These are phyloP conservation scores for Ptychoptera albimana DNA, from an alignment of 2,888 invertebrate genomes.

Conservation along the genomic window DNA sequence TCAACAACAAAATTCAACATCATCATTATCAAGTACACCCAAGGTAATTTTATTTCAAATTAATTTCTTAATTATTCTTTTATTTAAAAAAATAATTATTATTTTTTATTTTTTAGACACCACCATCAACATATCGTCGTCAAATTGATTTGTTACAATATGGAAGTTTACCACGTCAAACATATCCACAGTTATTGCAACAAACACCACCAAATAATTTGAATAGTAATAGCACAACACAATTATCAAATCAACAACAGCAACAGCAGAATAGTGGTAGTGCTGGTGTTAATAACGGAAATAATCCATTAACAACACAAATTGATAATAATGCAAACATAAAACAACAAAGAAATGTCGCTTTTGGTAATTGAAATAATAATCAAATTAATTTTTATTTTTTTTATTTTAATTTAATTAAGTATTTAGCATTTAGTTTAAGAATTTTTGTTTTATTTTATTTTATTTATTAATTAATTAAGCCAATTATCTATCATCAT, in stretches of 20 bases:
- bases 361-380: conserved; percentile 48
- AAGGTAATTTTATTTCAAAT: conserved; percentile 23
- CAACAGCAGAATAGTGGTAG: conserved; percentile 5
- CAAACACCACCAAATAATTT: conserved; percentile 4
- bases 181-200: conserved; percentile 17
- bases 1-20: conserved; percentile 15
- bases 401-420: too few relatives aligned
- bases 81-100: background rate
- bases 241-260: conserved; percentile 1
- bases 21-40: conserved; percentile 20
- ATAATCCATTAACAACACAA: background rate
- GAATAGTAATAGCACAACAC: too few relatives aligned
- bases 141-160: conserved; percentile 56
- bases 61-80: background rate
- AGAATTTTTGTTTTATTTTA: too few relatives aligned
- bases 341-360: conserved; percentile 42
- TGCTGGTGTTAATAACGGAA: background rate
- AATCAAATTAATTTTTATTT: too few relatives aligned
- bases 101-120: conserved; percentile 37
- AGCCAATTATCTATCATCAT: too few relatives aligned
- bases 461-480: too few relatives aligned
- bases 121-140: conserved; percentile 56
- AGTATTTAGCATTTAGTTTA: too few relatives aligned
- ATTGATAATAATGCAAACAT: conserved; percentile 19
- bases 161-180: conserved; percentile 62